Evolutionary conservation across 1,140 invertebrate genomes (phyloP).

Genomic region (Mizuhopecten yessoensis): DNA sequence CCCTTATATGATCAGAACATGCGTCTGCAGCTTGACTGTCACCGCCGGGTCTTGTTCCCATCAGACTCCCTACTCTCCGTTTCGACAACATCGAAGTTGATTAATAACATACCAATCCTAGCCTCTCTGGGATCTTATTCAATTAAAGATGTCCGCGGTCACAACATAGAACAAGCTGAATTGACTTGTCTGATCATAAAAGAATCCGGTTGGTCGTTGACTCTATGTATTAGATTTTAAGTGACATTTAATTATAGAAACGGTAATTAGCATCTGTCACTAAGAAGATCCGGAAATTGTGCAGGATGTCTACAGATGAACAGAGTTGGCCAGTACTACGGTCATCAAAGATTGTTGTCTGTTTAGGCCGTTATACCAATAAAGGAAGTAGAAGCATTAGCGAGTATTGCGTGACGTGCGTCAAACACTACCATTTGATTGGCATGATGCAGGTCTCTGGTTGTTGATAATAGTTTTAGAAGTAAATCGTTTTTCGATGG

Average conservation of each 20-base stretch:
- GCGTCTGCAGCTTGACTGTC: too few relatives aligned
- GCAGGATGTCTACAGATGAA: background rate
- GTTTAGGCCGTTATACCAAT: background rate
- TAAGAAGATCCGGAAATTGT: slow-evolving; percentile 32
- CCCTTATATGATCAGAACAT: too few relatives aligned
- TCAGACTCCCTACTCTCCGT: background rate
- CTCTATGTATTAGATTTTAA: slow-evolving; percentile 27
- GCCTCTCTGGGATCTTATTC: background rate
- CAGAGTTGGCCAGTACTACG: background rate
- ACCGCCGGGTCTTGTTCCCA: background rate
- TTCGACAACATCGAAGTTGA: background rate
- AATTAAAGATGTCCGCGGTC: background rate
- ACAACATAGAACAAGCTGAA: background rate
- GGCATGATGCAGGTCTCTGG: background rate
- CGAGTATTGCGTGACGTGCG: background rate
- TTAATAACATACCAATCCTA: background rate
- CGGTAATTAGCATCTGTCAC: background rate
- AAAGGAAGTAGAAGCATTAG: background rate
- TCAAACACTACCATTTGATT: background rate
- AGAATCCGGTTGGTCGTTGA: background rate
- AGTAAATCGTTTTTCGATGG: background rate
- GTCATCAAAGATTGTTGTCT: background rate
- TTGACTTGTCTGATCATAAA: background rate
- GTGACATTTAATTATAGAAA: slow-evolving; percentile 26
- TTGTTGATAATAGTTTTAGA: background rate